These are phyloP conservation scores for Cryptoprocta ferox DNA, from an alignment of 2,797 vertebrate species.

Conservation along the genomic window DNA sequence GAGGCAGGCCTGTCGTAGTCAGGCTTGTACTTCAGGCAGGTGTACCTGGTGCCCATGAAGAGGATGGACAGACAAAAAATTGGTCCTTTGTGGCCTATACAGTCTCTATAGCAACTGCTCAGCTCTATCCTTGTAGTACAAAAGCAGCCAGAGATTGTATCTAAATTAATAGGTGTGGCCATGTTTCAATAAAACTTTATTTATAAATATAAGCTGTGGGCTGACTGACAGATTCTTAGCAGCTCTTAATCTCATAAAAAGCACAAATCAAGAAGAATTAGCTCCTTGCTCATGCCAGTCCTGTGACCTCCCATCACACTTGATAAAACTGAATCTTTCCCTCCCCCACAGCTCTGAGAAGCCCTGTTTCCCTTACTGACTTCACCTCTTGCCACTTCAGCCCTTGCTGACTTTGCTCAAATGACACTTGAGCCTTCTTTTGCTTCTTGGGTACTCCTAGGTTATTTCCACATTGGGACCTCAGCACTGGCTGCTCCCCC, in stretches of 20 bases:
- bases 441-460: background rate
- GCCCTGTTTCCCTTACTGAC: background rate
- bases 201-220: background rate
- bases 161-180: background rate
- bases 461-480: background rate
- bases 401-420: background rate
- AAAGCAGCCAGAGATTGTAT: background rate
- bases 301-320: background rate
- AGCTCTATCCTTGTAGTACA: background rate
- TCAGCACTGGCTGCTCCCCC: background rate
- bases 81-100: background rate
- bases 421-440: background rate
- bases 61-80: background rate
- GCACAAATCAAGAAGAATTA: background rate
- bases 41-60: background rate
- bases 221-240: background rate
- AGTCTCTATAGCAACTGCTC: background rate
- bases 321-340: background rate
- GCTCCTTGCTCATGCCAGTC: background rate
- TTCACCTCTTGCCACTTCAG: background rate
- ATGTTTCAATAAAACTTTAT: background rate
- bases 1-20: rapidly evolving
- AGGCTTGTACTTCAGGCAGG: background rate
- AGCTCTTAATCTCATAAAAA: background rate
- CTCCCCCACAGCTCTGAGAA: background rate